phyloP scores from a whole-genome alignment of 2,888 invertebrate species.

The Cataglyphis rosenhaueri region DNA sequence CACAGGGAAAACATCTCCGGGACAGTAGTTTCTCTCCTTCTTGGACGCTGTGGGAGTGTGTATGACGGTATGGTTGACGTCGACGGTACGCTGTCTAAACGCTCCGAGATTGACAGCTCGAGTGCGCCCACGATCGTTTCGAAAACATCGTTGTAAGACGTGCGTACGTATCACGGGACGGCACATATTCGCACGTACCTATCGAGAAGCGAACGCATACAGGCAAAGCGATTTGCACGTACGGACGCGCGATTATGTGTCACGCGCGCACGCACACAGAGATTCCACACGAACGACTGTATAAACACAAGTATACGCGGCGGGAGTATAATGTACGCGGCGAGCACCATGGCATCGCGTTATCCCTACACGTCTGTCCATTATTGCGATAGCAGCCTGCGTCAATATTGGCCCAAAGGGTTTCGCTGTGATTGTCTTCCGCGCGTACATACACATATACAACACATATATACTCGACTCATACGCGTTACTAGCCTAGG shows the following conservation, averaged over 20 bases:
- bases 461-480: conserved; percentile 43
- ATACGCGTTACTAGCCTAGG: conserved; percentile 47
- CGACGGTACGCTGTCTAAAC: conserved; percentile 55
- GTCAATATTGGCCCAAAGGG: conserved; percentile 83
- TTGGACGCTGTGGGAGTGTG: conserved; percentile 12
- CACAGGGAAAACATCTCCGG: conserved; percentile 57
- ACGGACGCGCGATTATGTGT: background rate
- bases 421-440: conserved; percentile 82
- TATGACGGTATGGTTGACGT: conserved; percentile 7
- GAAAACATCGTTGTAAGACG: conserved; percentile 49
- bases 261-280: conserved; percentile 32
- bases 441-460: conserved; percentile 58
- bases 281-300: conserved; percentile 68
- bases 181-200: conserved; percentile 19
- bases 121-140: conserved; percentile 56
- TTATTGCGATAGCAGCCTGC: conserved; percentile 82
- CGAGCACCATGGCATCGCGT: conserved; percentile 71
- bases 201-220: conserved; percentile 19
- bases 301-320: conserved; percentile 66
- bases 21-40: conserved; percentile 22
- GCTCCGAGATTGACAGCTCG: conserved; percentile 63
- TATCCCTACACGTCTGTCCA: conserved; percentile 79
- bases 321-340: conserved; percentile 71
- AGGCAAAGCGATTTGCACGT: background rate
- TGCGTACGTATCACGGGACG: conserved; percentile 34